Evolutionary conservation across 2,113 vertebrate genomes (phyloP), one percentile per base, ranked within the genome.

Genomic region (Halcyon senegalensis): DNA sequence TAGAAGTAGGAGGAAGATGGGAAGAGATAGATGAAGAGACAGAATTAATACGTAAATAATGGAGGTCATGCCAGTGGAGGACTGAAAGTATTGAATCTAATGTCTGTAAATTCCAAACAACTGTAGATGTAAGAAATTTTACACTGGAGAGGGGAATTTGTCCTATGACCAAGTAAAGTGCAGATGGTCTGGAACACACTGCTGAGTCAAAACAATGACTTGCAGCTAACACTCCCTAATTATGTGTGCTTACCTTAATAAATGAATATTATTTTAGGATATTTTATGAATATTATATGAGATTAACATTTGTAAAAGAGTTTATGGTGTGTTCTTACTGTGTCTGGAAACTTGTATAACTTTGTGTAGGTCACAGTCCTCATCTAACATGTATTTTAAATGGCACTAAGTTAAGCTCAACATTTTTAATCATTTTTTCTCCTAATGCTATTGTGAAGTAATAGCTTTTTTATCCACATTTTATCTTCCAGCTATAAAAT

Each of bases 401-500:
- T 33, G 64, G 12, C 39, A 27, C 12, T 48, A 82, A 89, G 24
- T 93, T 90, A 68, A 87, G 75, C 56, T 94, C 77, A 75, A 24
- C 16, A 37, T 72, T 87, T 91, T 93, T 7, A 82, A 62, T 95
- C 3, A 7, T 80, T 76, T 93, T 92, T 94, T 19, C 33, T 83
- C 70, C 56, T 69, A 87, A 74, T 89, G 51, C 43, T 94, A 8
- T 69, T 90, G 51, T 92, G 85, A 84, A 72, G 62, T 86, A 76
- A 90, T 76, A 88, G 62, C 66, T 93, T 73, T 92, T 96, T 93
- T 83, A 90, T 43, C 82, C 55, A 66, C 66, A 50, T 95, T 92
- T 96, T 88, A 89, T 94, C 69, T 94, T 92, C 28, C 66, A 93
- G 43, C 67, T 92, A 60, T 94, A 91, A 96, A 93, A 35, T 87